These are phyloP conservation scores for Phytoseiulus persimilis DNA, from an alignment of 2,888 invertebrate genomes.

Conservation along the genomic window DNA sequence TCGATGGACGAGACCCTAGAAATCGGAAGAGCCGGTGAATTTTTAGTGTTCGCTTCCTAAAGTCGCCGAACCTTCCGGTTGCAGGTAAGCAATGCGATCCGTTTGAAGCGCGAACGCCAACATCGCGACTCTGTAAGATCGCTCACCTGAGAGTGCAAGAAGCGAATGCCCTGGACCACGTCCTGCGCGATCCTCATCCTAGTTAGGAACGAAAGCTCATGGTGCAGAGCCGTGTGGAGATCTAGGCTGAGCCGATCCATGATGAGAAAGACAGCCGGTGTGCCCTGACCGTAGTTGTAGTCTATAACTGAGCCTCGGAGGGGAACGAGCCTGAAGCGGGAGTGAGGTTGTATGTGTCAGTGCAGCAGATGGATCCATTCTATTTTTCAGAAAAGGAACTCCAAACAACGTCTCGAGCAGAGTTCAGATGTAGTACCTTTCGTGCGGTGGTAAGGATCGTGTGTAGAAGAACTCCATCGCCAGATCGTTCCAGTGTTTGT, in stretches of 20 bases:
- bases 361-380: too few species aligned
- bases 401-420: too few species aligned
- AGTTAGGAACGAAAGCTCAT: slow-evolving; percentile 59
- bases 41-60: not conserved
- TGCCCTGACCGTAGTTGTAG: slow-evolving; percentile 61
- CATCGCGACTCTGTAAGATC: not conserved
- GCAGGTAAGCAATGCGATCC: too few species aligned
- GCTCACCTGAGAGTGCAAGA: slow-evolving; percentile 63
- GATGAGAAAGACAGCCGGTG: slow-evolving; percentile 69
- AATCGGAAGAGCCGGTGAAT: not conserved
- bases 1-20: slow-evolving; percentile 69
- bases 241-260: slow-evolving; percentile 66
- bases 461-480: slow-evolving; percentile 87
- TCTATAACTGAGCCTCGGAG: slow-evolving; percentile 72
- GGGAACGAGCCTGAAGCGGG: slow-evolving; percentile 53
- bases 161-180: slow-evolving; percentile 76
- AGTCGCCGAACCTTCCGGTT: too few species aligned
- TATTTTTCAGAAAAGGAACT: too few species aligned
- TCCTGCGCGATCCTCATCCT: slow-evolving; percentile 64
- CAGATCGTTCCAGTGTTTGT: slow-evolving; percentile 76
- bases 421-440: slow-evolving; percentile 55
- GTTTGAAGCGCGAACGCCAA: too few species aligned
- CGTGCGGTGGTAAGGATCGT: slow-evolving; percentile 72
- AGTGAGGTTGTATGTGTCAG: not conserved
- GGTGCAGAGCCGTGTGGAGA: slow-evolving; percentile 66